phyloP scores from a whole-genome alignment of 1,140 invertebrate species.

The Drosophila aff. region DNA sequence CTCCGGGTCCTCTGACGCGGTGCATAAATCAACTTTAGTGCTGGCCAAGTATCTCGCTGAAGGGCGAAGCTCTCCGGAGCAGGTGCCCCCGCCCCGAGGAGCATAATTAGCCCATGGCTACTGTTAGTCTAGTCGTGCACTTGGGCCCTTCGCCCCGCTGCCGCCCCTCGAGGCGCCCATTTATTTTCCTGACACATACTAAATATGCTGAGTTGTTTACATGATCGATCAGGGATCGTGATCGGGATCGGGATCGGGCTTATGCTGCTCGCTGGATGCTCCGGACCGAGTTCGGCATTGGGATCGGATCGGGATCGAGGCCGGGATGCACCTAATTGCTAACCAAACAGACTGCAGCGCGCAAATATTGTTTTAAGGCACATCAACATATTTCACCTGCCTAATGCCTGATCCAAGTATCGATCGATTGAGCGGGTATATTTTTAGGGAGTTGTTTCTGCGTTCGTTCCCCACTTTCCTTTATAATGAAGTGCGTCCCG shows the following conservation, averaged over 20 bases:
- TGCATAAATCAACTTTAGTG: conserved; percentile 76
- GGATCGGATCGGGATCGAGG: conserved; percentile 19
- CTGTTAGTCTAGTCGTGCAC: conserved; percentile 58
- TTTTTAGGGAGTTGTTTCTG: conserved; percentile 25
- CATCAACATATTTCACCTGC: conserved; percentile 74
- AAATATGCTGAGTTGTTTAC: conserved; percentile 80
- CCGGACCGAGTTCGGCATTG: conserved; percentile 3
- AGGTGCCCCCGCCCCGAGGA: conserved; percentile 17
- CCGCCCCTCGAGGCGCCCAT: conserved; percentile 53
- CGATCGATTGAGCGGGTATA: conserved; percentile 20
- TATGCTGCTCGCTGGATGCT: conserved; percentile 40
- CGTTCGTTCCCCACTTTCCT: conserved; percentile 46
- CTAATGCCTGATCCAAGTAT: conserved; percentile 50
- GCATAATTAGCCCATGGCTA: conserved; percentile 75
- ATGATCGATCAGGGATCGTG: conserved; percentile 56
- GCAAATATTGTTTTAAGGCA: conserved; percentile 81
- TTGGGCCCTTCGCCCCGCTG: conserved; percentile 5
- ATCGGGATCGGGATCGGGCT: conserved; percentile 22
- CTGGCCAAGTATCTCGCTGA: conserved; percentile 70
- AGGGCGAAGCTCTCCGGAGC: conserved; percentile 47
- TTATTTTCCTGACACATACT: conserved; percentile 80
- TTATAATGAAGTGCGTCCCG: conserved; percentile 67
- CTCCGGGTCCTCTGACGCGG: conserved; percentile 25
- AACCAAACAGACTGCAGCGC: conserved; percentile 67
- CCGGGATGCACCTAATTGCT: conserved; percentile 71